These are phyloP conservation scores for Ciconia stormi DNA, from an alignment of 2,113 vertebrate genomes.

Conservation along the genomic window DNA sequence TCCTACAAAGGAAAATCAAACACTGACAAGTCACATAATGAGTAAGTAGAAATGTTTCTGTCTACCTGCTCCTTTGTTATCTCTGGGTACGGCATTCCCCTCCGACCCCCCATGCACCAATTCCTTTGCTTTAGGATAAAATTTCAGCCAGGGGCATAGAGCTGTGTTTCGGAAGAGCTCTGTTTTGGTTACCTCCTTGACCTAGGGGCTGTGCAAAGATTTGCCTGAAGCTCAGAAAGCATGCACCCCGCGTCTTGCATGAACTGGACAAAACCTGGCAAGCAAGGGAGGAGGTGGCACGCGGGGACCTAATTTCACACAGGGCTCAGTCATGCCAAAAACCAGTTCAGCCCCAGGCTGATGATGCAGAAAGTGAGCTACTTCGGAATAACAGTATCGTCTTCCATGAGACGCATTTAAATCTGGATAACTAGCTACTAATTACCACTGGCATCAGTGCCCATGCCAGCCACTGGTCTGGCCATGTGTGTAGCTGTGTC, in stretches of 20 bases:
- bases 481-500: not conserved
- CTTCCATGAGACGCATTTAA: not conserved
- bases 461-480: fast-evolving
- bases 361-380: not conserved
- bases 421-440: not conserved
- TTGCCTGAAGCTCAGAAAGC: not conserved
- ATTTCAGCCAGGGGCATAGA: not conserved
- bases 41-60: not conserved
- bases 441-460: not conserved
- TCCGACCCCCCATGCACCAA: not conserved
- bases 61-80: not conserved
- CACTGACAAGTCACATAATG: not conserved
- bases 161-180: fast-evolving
- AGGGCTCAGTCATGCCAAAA: not conserved
- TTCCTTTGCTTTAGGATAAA: not conserved
- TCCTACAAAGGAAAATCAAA: not conserved
- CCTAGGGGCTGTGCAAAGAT: not conserved
- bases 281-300: not conserved
- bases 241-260: fast-evolving
- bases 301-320: not conserved
- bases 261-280: not conserved
- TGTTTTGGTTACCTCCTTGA: not conserved
- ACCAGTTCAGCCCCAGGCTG: not conserved
- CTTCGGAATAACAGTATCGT: fast-evolving
- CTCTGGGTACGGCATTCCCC: too few relatives aligned